phyloP scores from a whole-genome alignment of 37 sponge, comb jelly and placozoan genomes.

The Cliona cf. orientalis region DNA sequence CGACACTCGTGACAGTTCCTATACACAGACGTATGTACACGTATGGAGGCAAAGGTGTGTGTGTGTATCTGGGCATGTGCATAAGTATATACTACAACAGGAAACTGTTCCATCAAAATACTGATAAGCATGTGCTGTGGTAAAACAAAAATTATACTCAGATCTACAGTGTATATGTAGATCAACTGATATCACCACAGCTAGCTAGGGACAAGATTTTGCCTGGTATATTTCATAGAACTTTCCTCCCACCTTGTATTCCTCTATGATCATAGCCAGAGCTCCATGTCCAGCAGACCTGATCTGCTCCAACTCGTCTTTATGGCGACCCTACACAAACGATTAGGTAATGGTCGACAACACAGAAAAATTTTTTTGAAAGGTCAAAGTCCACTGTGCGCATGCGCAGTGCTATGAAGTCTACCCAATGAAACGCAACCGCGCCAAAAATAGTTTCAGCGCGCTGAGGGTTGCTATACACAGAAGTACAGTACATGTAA shows the following conservation, averaged over 20 bases:
- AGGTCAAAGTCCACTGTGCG: too few relatives aligned
- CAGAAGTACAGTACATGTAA: too few relatives aligned
- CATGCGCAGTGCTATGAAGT: too few relatives aligned
- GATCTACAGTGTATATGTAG: too few relatives aligned
- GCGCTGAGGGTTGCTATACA: too few relatives aligned
- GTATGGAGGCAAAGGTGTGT: neutral
- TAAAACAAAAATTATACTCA: neutral
- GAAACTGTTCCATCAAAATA: neutral
- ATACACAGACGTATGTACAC: neutral
- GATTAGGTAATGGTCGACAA: too few relatives aligned
- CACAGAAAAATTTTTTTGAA: too few relatives aligned
- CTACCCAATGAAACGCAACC: too few relatives aligned
- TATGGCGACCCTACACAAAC: constrained; percentile 63
- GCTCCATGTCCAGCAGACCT: constrained; percentile 79
- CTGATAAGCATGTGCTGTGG: neutral
- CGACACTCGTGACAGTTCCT: constrained; percentile 59
- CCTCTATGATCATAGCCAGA: constrained; percentile 84
- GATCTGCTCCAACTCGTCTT: constrained; percentile 72
- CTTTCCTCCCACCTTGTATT: constrained; percentile 84
- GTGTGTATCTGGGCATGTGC: constrained; percentile 12
- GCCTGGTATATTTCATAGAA: too few relatives aligned
- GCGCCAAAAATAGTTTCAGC: too few relatives aligned
- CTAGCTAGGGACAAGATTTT: too few relatives aligned
- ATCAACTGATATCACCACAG: too few relatives aligned
- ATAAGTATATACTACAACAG: neutral